Base-by-base conservation (phyloP, 1,140 invertebrate species). In the Plutomurus gul region DNA sequence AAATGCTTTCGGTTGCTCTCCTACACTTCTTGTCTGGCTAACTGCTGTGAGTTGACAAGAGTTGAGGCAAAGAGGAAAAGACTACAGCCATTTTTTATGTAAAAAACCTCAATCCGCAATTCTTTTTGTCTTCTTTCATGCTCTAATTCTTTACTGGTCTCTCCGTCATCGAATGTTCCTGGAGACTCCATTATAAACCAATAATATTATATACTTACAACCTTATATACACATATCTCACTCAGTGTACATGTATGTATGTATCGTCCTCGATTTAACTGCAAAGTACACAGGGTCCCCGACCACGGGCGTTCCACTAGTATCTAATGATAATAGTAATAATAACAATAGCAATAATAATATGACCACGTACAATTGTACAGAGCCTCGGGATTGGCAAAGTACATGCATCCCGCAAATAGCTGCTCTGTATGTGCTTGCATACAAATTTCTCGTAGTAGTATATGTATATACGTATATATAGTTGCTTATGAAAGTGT, bases 31-130 rank as follows among this genome's bases (percentile, higher is more conserved):
- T n/a, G 36, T 33, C 51, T 65, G 36, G 36, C 36, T 33, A 65
- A 65, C 56, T 33, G 36, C n/a, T 13, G 27, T 65, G 22, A 65
- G 56, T 65, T 65, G 56, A 65, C 56, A 33, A 30, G 56, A 65
- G 13, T 65, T 65, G 56, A 65, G 56, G 13, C 30, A 8, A 65
- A 30, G 27, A 30, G 56, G 27, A 65, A 60, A 60, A n/a, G n/a
- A 22, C 51, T 27, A 11, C 27, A n/a, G 18, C 56, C 18, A 30
- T 8, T 30, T 27, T 65, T 65, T 65, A 33, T 65, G 36, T 65
- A 30, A 33, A 65, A 65, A 65, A 65, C 56, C 56, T 65, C 56
- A 65, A 65, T 65, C 56, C 56, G 56, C 56, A 65, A 65, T 65
- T 65, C 56, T 65, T 65, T 65, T 65, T 27, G 27, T 65, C 30